phyloP scores from a whole-genome alignment of 2,797 vertebrate genomes.

The Sebastiscus albofasciatus region DNA sequence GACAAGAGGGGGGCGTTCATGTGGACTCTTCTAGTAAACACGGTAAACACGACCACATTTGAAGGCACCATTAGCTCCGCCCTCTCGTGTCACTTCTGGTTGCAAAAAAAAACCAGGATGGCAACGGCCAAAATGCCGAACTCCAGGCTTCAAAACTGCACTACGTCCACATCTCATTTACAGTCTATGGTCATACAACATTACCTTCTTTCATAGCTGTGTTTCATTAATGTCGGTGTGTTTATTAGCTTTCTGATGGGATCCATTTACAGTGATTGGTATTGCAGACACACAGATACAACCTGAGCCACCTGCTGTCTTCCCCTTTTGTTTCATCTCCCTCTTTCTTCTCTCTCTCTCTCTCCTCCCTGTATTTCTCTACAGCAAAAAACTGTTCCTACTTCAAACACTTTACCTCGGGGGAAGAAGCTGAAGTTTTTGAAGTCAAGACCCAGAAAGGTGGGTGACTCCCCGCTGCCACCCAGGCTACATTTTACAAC shows the following conservation, averaged over 20 bases:
- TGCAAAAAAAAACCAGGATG: too few species aligned
- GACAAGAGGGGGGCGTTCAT: too few species aligned
- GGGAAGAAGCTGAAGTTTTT: conserved; percentile 93
- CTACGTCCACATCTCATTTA: too few species aligned
- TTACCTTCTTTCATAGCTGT: neutral
- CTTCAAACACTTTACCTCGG: conserved; percentile 98
- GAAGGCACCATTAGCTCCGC: too few species aligned
- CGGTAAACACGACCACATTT: too few species aligned
- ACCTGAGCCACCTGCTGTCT: conserved; percentile 40
- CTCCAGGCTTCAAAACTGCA: too few species aligned
- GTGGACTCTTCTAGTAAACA: too few species aligned
- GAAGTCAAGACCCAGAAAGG: conserved; percentile 98
- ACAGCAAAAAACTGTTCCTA: conserved; percentile 95
- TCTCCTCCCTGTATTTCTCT: conserved; percentile 4
- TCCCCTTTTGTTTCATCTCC: conserved; percentile 22
- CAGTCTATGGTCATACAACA: neutral
- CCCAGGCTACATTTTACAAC: neutral
- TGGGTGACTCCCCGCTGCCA: conserved; percentile 67
- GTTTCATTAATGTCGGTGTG: neutral
- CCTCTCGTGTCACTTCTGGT: too few species aligned
- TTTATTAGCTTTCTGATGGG: neutral
- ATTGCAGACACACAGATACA: conserved; percentile 22
- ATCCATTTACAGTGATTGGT: conserved; percentile 24
- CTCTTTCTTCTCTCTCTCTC: neutral
- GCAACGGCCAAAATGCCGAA: too few species aligned